Evolutionary conservation across 2,797 vertebrate species (phyloP), one percentile per base, ranked within the genome.

Genomic region (Danio aesculapii): DNA sequence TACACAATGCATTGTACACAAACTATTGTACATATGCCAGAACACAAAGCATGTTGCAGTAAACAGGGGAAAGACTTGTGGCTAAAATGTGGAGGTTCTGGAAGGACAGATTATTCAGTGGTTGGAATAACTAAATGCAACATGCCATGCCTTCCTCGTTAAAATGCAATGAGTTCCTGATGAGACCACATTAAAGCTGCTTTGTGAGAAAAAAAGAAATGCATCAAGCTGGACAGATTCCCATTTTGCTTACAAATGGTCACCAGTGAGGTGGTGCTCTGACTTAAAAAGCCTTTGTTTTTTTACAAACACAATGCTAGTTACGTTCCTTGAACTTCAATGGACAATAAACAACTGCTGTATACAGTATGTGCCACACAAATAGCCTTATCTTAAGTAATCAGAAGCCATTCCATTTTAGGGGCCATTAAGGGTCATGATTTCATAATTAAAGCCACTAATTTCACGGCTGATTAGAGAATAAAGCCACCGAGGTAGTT

Each of bases 91-190:
- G 50, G 50, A 82, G 57, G 44, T 30, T 61, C 75, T 64, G 53
- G 67, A 84, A 70, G 76, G 59, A 83, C 67, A 77, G 82, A 82
- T 82, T 81, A 82, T 87, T 84, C 85, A 73, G 83, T 84, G 81
- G 86, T 84, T 82, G 62, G 78, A 81, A 88, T 83, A 85, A 83
- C 78, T 91, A 86, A 90, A 90, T 87, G 84, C 80, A 47, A 84
- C 85, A 81, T 79, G 81, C 86, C 91, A 91, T 91, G 87, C 85
- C 89, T 91, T 91, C 82, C 85, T 92, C 85, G 87, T 93, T 92
- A 92, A 84, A 90, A 86, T 85, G 84, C 88, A 87, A 84, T 87
- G 84, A 85, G 86, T 90, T 91, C 86, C 83, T 89, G 87, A 79
- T 87, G 85, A 91, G 88, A 89, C 84, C 88, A 84, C 84, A 82